These are phyloP conservation scores for Falco peregrinus DNA, from an alignment of 2,797 vertebrate species.

Conservation along the genomic window DNA sequence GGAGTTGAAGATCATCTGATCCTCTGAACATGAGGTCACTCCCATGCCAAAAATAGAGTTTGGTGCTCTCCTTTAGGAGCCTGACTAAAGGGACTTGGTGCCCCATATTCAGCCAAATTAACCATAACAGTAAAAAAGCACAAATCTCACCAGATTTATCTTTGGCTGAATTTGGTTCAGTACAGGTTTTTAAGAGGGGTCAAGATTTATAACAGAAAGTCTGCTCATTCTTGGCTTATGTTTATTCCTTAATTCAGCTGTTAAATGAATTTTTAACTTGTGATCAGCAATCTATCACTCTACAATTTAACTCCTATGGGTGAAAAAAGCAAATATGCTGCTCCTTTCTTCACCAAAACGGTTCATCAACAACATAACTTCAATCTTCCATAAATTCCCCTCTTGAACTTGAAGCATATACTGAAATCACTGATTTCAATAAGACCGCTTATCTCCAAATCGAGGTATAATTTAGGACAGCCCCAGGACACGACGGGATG, in stretches of 20 bases:
- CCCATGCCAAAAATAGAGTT: neutral
- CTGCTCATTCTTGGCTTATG: neutral
- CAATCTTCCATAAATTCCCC: constrained; percentile 46
- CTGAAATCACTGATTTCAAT: neutral
- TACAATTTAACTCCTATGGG: neutral
- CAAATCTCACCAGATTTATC: neutral
- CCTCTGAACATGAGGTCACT: neutral
- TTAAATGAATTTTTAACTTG: neutral
- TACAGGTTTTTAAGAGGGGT: neutral
- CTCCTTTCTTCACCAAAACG: constrained; percentile 41
- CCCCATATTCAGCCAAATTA: neutral
- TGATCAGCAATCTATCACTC: neutral
- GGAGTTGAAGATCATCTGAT: neutral
- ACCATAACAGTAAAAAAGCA: neutral
- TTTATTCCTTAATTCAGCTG: neutral
- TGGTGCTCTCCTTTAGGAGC: neutral
- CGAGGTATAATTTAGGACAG: neutral
- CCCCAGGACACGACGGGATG: constrained; percentile 4
- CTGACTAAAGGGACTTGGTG: neutral
- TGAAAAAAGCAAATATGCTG: neutral
- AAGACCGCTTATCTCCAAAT: neutral
- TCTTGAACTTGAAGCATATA: neutral
- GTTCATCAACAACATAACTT: constrained; percentile 31
- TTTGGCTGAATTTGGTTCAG: neutral
- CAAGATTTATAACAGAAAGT: neutral